Percentiles rank a stretch among this genome's conserved stretches.
phyloP scores from a whole-genome alignment of 2,888 invertebrate species.

The Pyrochroa serraticornis region DNA sequence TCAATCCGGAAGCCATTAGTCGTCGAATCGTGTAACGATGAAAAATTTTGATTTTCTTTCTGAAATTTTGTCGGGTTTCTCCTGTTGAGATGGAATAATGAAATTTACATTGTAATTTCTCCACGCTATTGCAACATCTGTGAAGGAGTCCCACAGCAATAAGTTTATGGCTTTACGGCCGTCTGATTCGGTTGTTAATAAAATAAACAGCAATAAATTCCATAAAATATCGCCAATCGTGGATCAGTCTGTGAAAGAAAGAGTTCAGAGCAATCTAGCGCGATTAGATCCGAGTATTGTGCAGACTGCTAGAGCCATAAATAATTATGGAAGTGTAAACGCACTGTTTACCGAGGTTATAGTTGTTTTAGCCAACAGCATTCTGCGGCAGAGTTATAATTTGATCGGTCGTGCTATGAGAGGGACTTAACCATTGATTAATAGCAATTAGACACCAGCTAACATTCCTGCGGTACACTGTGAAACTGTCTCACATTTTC shows the following conservation, averaged over 20 bases:
- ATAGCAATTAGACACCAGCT: conserved; percentile 57
- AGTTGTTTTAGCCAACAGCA: conserved; percentile 57
- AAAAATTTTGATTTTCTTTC: too few species aligned
- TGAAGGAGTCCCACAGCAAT: too few species aligned
- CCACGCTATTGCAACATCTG: neutral
- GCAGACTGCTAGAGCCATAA: conserved; percentile 42
- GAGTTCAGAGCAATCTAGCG: conserved; percentile 22
- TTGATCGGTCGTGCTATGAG: conserved; percentile 59
- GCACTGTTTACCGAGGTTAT: conserved; percentile 57
- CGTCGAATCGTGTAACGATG: too few species aligned
- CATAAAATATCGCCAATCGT: conserved; percentile 22
- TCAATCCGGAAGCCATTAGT: too few species aligned
- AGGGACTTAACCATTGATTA: conserved; percentile 55
- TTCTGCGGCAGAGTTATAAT: conserved; percentile 57
- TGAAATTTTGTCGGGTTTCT: too few species aligned
- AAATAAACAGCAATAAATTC: conserved; percentile 21
- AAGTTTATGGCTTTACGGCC: conserved; percentile 1
- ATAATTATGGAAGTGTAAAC: conserved; percentile 58
- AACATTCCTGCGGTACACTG: conserved; percentile 49
- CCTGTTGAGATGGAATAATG: too few species aligned
- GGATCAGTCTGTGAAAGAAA: conserved; percentile 17
- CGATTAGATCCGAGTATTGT: conserved; percentile 34
- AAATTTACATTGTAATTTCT: neutral
- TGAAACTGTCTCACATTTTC: conserved; percentile 33
- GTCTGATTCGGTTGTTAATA: conserved; percentile 9